Base-by-base conservation (phyloP, 1,140 invertebrate genomes). In the Hycleus cichorii region DNA sequence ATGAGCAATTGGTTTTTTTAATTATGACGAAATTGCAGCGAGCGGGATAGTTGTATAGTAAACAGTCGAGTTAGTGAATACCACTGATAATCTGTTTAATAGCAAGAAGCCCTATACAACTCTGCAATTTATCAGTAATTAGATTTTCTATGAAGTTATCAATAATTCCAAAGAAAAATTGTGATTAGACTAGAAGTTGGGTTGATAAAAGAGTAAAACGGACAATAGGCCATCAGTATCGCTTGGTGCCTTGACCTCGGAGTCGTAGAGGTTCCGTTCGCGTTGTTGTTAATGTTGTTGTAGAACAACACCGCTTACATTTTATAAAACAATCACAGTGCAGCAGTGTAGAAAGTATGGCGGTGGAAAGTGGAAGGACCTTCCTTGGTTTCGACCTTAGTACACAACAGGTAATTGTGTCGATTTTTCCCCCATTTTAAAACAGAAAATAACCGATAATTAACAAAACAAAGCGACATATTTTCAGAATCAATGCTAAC, bases 341-440 rank as follows among this genome's bases (percentile, higher is more conserved):
- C 2, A 42, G 9, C 18, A 42, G 9, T 42, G 9, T 42, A 42
- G 9, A 6, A 42, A 42, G 9, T 42, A 42, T 10, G 11, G 11
- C 40, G 40, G 2, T 42, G 40, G 9, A n/a, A n/a, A 42, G 40
- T 42, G 9, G 40, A 42, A 42, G 43, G 40, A 52, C 49, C 7
- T 68, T 60, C 75, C 77, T 91, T 59, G 88, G 88, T 52, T 79
- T 91, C 53, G 88, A 91, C 77, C 81, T 89, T 67, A 90, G 88
- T 72, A 90, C 88, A 18, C 88, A 91, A 74, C 87, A 88, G 81
- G 88, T 90, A 79, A 55, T 51, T 26, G 47, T 43, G 47, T 48
- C 47, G 42, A 47, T 18, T 18, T 18, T 18, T 18, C 18, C 18
- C 18, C 18, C 18, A 18, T 18, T 18, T 18, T 18, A 48, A 51